These are phyloP conservation scores for Sebastes cheni DNA, from an alignment of 2,797 vertebrate species.

Conservation along the genomic window DNA sequence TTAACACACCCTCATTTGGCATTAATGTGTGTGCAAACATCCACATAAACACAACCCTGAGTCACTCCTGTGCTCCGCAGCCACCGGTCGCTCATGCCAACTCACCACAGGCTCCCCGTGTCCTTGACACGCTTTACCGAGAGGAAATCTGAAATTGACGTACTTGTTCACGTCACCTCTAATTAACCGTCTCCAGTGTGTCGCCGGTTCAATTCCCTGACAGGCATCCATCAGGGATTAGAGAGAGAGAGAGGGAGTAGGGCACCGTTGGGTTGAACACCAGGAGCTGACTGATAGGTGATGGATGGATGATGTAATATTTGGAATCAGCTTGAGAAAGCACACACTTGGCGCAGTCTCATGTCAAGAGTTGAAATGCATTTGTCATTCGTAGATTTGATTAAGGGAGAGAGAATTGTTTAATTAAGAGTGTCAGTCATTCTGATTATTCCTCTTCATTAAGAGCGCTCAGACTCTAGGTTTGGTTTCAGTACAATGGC, in stretches of 20 bases:
- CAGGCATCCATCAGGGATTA: slow-evolving; percentile 69
- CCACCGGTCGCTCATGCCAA: slow-evolving; percentile 37
- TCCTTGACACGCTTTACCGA: slow-evolving; percentile 78
- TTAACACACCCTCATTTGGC: neutral
- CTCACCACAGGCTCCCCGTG: slow-evolving; percentile 43
- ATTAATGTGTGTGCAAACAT: neutral
- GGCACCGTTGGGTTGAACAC: slow-evolving; percentile 33
- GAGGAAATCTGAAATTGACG: slow-evolving; percentile 68
- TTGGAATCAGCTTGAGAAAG: slow-evolving; percentile 58
- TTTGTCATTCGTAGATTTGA: slow-evolving; percentile 73
- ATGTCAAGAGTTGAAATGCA: slow-evolving; percentile 69
- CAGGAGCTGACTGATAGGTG: slow-evolving; percentile 54
- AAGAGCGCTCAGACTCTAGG: slow-evolving; percentile 2
- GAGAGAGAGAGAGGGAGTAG: slow-evolving; percentile 32
- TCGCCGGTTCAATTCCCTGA: slow-evolving; percentile 74
- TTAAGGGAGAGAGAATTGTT: slow-evolving; percentile 72
- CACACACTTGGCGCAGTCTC: slow-evolving; percentile 21
- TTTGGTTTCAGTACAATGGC: slow-evolving; percentile 18
- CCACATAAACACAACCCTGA: slow-evolving; percentile 17
- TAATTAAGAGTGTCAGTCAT: slow-evolving; percentile 75
- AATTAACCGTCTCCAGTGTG: slow-evolving; percentile 72
- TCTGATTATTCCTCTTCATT: slow-evolving; percentile 65
- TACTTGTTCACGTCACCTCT: slow-evolving; percentile 68
- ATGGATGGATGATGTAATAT: slow-evolving; percentile 74
- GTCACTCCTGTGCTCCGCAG: slow-evolving; percentile 24